Evolutionary conservation across 1,140 invertebrate genomes (phyloP), one percentile per base, ranked within the genome.

Genomic region (Bombus confusus): DNA sequence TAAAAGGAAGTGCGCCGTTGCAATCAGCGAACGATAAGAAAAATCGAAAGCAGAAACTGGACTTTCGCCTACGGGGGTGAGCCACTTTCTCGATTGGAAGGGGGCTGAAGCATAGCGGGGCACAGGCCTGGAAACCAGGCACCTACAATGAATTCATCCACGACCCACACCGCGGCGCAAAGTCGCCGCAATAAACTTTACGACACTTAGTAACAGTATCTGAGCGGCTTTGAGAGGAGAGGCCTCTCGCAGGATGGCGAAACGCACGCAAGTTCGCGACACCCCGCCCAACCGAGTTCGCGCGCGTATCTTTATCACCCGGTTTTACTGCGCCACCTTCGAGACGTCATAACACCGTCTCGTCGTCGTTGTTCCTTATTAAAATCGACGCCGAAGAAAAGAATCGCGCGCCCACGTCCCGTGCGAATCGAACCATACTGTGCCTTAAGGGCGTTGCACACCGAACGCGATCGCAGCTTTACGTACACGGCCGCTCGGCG

Each of bases 181-280:
- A 90, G 83, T 80, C 86, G 69, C 52, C 57, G 88, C 77, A 88
- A 90, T 90, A 90, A 90, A 90, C 66, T 90, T 90, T 90, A 90
- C 88, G 89, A 90, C 86, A 86, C 78, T 89, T 89, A 87, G 83
- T 90, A 90, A 88, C 89, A 90, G 89, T 90, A 90, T 88, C 86
- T 79, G 69, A 74, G 41, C 68, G 43, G 77, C 34, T 25, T 12
- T 37, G 39, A 64, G 2, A 68, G 79, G 52, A 78, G 85, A 86
- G 82, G n/a, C 57, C 57, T 77, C 75, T 59, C 75, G 34, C 34
- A 28, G 64, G 57, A 79, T 79, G 71, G 79, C 80, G 66, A 83
- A 83, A 82, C 59, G 75, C 71, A 57, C 66, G 84, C 79, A 78
- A 37, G 34, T 41, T 68, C n/a, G 74, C 43, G 76, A 62, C 47